Evolutionary conservation across 2,888 invertebrate genomes (phyloP).

Genomic region (Heliconius aoede): DNA sequence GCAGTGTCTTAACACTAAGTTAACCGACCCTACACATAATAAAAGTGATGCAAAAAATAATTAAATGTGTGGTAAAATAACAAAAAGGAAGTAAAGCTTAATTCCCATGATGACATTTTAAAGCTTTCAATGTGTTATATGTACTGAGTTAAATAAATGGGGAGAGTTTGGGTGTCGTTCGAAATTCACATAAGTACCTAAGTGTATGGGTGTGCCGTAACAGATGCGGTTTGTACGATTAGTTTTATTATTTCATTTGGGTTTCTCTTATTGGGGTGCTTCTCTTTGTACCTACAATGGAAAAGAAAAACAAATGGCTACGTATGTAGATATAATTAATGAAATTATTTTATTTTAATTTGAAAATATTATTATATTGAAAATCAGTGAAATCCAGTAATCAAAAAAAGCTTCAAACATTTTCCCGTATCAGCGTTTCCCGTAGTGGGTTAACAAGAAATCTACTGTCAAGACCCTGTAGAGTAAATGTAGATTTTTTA

Average conservation of each 20-base stretch:
- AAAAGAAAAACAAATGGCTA: slow-evolving; percentile 1
- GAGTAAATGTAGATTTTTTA: too few relatives aligned
- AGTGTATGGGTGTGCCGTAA: slow-evolving; percentile 73
- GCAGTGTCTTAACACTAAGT: neutral
- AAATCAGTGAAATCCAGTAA: too few relatives aligned
- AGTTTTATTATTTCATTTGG: slow-evolving; percentile 37
- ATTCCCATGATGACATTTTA: slow-evolving; percentile 24
- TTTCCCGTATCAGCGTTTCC: too few relatives aligned
- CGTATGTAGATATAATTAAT: slow-evolving; percentile 13
- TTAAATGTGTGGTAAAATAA: neutral
- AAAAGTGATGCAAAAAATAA: neutral
- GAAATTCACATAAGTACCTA: slow-evolving; percentile 55
- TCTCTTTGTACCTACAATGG: slow-evolving; percentile 15
- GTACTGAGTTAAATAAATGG: slow-evolving; percentile 23
- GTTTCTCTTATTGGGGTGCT: slow-evolving; percentile 28
- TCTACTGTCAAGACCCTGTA: too few relatives aligned
- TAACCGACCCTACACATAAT: neutral
- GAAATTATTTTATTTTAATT: neutral
- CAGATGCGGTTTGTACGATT: slow-evolving; percentile 60
- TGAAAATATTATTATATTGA: too few relatives aligned
- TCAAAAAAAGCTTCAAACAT: too few relatives aligned
- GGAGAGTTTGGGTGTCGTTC: slow-evolving; percentile 31
- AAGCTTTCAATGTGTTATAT: slow-evolving; percentile 22
- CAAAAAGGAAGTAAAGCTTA: neutral
- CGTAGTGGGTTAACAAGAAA: too few relatives aligned